Evolutionary conservation across 2,113 vertebrate genomes (phyloP).

Genomic region (Sminthopsis crassicaudata): DNA sequence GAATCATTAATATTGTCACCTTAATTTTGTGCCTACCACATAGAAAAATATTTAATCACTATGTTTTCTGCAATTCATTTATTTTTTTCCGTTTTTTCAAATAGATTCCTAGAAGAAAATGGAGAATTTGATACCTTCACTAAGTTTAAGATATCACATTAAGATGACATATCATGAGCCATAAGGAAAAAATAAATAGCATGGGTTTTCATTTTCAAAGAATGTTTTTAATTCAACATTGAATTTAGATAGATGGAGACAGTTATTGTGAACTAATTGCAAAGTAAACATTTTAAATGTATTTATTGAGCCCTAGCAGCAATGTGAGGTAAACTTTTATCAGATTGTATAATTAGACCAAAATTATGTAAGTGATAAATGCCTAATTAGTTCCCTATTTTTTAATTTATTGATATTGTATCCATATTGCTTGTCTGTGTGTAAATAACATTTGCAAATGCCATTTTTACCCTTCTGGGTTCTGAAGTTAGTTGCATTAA

Average conservation of each 20-base stretch:
- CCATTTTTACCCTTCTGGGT: neutral
- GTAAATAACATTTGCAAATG: neutral
- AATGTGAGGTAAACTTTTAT: neutral
- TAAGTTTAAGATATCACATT: neutral
- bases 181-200: neutral
- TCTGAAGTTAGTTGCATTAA: neutral
- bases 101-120: neutral
- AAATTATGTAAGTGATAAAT: neutral
- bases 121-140: neutral
- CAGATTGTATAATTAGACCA: neutral
- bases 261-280: neutral
- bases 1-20: neutral
- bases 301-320: neutral
- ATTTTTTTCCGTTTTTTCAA: neutral
- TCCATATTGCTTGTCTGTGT: neutral
- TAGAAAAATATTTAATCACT: neutral
- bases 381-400: neutral
- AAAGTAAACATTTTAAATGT: neutral
- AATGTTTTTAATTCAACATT: neutral
- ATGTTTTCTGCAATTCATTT: neutral
- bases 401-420: neutral
- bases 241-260: neutral
- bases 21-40: neutral
- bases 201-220: neutral
- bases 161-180: neutral